These are phyloP conservation scores for Prunella fulvescens DNA, from an alignment of 2,113 vertebrate species.

Conservation along the genomic window DNA sequence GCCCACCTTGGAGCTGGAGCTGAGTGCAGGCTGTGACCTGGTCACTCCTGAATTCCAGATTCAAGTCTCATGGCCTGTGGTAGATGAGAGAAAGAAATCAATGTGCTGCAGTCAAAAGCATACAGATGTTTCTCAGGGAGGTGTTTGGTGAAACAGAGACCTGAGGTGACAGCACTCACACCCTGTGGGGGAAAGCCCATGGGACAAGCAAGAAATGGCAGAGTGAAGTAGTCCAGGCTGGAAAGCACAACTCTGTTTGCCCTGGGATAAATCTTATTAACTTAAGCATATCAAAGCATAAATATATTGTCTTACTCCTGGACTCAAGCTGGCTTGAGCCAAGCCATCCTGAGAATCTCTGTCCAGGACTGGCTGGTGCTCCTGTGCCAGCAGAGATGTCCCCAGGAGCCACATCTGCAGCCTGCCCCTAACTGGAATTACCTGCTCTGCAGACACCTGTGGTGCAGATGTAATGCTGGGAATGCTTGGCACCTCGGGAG, in stretches of 20 bases:
- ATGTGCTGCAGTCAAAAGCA: not conserved
- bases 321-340: not conserved
- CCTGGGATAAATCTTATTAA: not conserved
- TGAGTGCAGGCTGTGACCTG: not conserved
- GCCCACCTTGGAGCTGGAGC: not conserved
- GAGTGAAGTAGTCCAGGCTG: not conserved
- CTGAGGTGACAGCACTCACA: not conserved
- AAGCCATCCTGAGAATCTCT: not conserved
- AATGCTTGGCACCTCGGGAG: not conserved
- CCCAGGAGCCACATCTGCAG: not conserved
- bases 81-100: too few relatives aligned
- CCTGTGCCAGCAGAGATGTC: not conserved
- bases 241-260: not conserved
- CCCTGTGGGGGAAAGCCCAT: not conserved
- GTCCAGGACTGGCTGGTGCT: not conserved
- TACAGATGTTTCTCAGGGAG: not conserved
- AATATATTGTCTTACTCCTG: not conserved
- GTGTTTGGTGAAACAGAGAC: not conserved
- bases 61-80: not conserved
- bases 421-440: not conserved
- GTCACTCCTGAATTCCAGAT: not conserved
- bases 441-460: not conserved
- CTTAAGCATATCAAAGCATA: not conserved
- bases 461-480: not conserved
- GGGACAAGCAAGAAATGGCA: not conserved